Evolutionary conservation across 2,113 vertebrate genomes (phyloP).

Genomic region (Alethe diademata): DNA sequence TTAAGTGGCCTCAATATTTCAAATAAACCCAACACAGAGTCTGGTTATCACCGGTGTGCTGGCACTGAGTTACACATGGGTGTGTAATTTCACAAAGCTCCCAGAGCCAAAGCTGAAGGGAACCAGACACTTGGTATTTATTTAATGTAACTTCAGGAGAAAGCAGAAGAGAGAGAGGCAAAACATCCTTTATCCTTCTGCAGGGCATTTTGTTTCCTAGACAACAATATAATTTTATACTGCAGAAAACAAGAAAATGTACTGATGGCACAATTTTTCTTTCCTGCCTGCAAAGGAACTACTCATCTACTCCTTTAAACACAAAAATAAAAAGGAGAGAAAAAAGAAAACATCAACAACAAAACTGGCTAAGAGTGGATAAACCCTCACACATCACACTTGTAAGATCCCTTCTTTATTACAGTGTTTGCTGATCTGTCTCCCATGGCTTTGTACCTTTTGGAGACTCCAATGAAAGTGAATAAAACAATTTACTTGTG

Average conservation of each 20-base stretch:
- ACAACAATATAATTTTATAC: conserved; percentile 61
- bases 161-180: background rate
- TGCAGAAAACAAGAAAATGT: conserved; percentile 22
- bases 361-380: background rate
- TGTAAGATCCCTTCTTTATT: background rate
- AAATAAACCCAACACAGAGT: background rate
- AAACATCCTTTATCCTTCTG: conserved; percentile 28
- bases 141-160: background rate
- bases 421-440: background rate
- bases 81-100: background rate
- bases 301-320: background rate
- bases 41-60: background rate
- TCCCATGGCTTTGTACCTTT: background rate
- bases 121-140: background rate
- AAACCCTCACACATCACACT: background rate
- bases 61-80: background rate
- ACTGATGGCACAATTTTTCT: conserved; percentile 16
- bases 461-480: background rate
- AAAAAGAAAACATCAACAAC: background rate
- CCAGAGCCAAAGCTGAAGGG: background rate
- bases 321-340: background rate
- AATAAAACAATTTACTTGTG: background rate
- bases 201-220: conserved; percentile 65
- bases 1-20: background rate
- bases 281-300: background rate